Conservation (phyloP, 1,140 invertebrate species). For the Mycetomoellerius zeteki region DNA sequence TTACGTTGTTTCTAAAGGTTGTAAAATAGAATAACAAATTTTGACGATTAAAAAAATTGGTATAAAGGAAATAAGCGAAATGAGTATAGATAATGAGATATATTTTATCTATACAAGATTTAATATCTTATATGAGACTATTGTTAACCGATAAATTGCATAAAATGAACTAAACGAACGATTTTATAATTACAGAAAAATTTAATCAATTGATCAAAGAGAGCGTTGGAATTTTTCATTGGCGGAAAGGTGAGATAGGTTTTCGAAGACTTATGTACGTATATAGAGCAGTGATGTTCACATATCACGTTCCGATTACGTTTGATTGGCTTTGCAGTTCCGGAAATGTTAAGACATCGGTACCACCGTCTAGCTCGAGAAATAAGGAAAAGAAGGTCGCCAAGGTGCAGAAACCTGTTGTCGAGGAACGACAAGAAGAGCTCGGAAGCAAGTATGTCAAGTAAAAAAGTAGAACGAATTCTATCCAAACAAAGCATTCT, state of each 20-base stretch:
- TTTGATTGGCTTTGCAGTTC: conserved; percentile 54
- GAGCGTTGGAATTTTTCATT: conserved; percentile 5
- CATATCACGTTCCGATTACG: conserved; percentile 3
- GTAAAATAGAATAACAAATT: conserved; percentile 1
- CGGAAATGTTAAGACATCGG: conserved; percentile 55
- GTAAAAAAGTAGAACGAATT: conserved; percentile 71
- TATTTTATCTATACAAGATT: neutral
- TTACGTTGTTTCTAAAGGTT: neutral
- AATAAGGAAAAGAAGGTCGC: conserved; percentile 70
- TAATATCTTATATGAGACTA: conserved; percentile 7
- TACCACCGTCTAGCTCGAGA: conserved; percentile 30
- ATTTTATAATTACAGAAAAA: conserved; percentile 14
- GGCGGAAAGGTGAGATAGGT: neutral
- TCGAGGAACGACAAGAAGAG: conserved; percentile 49
- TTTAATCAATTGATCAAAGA: neutral
- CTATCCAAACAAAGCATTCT: conserved; percentile 58
- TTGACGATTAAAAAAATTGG: neutral
- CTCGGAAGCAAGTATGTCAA: conserved; percentile 59
- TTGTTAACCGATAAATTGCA: neutral
- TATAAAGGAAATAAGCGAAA: neutral
- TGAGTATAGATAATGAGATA: neutral
- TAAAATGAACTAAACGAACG: neutral
- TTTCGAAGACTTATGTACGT: neutral
- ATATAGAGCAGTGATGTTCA: conserved; percentile 13
- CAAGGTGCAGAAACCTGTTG: conserved; percentile 66